Evolutionary conservation across 2,888 invertebrate genomes (phyloP).

Genomic region (Trichogramma evanescens): DNA sequence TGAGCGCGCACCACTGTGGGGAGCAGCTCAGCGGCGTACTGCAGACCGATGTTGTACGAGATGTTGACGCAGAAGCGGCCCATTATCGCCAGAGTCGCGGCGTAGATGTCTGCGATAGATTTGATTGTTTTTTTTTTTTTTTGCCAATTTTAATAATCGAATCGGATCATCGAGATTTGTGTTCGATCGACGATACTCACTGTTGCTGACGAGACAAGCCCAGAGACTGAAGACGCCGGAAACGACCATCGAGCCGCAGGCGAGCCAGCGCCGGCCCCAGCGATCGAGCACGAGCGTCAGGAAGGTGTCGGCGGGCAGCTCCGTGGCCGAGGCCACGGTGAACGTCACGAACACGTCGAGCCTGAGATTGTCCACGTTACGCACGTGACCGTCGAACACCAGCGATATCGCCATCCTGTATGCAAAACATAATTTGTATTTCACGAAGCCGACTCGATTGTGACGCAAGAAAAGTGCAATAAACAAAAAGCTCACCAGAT

Average conservation of each 20-base stretch:
- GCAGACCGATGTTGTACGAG: conserved; percentile 81
- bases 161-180: not conserved
- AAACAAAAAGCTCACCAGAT: conserved; percentile 58
- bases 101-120: conserved; percentile 56
- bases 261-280: conserved; percentile 80
- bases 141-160: not conserved
- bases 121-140: not conserved
- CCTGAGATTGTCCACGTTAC: conserved; percentile 78
- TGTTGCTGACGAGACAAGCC: conserved; percentile 67
- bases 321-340: conserved; percentile 75
- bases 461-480: not conserved
- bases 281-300: conserved; percentile 69
- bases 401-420: conserved; percentile 73
- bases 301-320: conserved; percentile 77
- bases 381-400: conserved; percentile 81
- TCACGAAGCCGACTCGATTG: not conserved
- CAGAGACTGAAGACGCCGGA: conserved; percentile 75
- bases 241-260: conserved; percentile 72
- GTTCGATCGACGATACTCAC: conserved; percentile 44
- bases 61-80: conserved; percentile 85
- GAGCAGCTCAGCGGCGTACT: conserved; percentile 79
- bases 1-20: conserved; percentile 84
- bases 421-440: not conserved
- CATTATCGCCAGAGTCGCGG: conserved; percentile 71
- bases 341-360: conserved; percentile 79